Evolutionary conservation across 1,140 invertebrate genomes (phyloP).

Genomic region (Andrena cerasifolii): DNA sequence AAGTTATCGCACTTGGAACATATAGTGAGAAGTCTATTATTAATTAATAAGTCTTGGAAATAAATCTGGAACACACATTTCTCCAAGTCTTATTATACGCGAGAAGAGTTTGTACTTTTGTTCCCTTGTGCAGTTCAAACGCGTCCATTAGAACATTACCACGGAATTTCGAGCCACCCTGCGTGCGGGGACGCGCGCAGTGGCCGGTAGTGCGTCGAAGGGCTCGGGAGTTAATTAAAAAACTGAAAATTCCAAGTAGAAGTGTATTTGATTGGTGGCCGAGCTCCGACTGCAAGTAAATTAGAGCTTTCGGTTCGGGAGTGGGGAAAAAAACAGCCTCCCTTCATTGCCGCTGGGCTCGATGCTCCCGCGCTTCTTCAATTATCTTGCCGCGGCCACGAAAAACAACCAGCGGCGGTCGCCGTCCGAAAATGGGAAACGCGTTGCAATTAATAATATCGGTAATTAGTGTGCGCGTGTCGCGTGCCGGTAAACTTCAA

Average conservation of each 20-base stretch:
- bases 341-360: not conserved
- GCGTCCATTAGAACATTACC: too few species aligned
- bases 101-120: too few species aligned
- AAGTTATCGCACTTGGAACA: too few species aligned
- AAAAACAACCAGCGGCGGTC: slow-evolving; percentile 11
- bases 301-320: not conserved
- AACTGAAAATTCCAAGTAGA: not conserved
- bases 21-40: not conserved
- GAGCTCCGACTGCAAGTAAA: not conserved
- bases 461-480: slow-evolving; percentile 67
- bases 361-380: slow-evolving; percentile 17
- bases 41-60: too few species aligned
- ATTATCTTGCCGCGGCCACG: slow-evolving; percentile 18
- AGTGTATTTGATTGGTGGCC: not conserved
- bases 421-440: slow-evolving; percentile 57
- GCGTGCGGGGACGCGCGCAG: too few species aligned
- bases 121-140: too few species aligned
- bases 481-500: slow-evolving; percentile 73
- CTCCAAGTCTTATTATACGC: too few species aligned
- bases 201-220: too few species aligned
- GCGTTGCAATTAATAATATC: slow-evolving; percentile 71
- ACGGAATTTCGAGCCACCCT: too few species aligned
- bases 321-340: not conserved
- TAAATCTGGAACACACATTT: too few species aligned
- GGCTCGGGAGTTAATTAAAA: not conserved